A percentile compares a stretch with the other conserved stretches of the same genome.
Conservation (phyloP, 2,888 invertebrate genomes). For the Stenchaetothrips biformis region DNA sequence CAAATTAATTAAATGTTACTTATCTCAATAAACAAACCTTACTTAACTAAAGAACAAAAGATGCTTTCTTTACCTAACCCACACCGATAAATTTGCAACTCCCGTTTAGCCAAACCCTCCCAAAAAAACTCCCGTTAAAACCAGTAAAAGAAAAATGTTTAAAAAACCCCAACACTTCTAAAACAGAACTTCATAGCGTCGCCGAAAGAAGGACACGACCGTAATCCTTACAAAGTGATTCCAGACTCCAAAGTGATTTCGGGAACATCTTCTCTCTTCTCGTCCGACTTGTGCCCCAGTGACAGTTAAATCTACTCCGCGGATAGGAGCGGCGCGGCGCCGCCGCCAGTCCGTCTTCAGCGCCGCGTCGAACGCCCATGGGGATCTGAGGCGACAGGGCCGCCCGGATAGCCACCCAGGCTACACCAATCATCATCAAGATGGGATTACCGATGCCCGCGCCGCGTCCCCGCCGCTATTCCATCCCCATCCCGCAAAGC, state of each 20-base stretch:
- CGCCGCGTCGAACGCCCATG: not conserved
- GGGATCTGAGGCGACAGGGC: not conserved
- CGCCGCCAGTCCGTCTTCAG: not conserved
- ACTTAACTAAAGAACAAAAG: not conserved
- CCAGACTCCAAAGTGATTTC: no score
- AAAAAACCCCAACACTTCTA: not conserved
- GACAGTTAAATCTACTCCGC: not conserved
- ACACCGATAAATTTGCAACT: not conserved
- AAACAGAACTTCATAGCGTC: not conserved
- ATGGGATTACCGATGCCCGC: slow-evolving; percentile 6
- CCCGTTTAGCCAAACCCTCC: not conserved
- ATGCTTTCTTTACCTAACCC: not conserved
- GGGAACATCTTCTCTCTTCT: not conserved
- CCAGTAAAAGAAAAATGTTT: not conserved
- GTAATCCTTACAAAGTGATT: no score
- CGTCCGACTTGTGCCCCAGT: not conserved
- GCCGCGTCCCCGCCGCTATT: not conserved
- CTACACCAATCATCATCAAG: slow-evolving; percentile 19
- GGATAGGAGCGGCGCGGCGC: not conserved
- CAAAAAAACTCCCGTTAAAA: not conserved
- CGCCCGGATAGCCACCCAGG: not conserved
- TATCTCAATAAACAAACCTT: slow-evolving; percentile 9
- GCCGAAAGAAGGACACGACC: not conserved
- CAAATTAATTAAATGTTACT: slow-evolving; percentile 22
- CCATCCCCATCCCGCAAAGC: not conserved